Conservation (phyloP, 2,888 invertebrate genomes). For the Andricus curvator region DNA sequence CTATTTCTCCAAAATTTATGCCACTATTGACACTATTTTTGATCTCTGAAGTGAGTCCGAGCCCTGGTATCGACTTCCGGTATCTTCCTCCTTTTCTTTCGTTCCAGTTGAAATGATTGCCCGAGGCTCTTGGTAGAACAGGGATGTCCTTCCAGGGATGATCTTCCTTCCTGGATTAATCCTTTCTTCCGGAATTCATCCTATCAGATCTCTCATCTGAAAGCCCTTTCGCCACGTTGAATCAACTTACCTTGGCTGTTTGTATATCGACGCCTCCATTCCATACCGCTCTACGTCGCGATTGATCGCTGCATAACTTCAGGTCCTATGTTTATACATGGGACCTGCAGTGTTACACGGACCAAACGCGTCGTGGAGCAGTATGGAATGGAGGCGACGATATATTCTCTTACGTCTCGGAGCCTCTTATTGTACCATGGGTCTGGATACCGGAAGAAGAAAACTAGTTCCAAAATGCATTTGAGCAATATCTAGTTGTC, state of each 20-base stretch:
- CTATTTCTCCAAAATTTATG: too few species aligned
- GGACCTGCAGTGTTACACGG: too few species aligned
- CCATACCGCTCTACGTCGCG: too few species aligned
- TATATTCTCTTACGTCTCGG: too few species aligned
- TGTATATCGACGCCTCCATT: background rate
- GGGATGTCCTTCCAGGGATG: too few species aligned
- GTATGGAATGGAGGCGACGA: too few species aligned
- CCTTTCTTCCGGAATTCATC: slow-evolving; percentile 48
- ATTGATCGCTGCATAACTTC: too few species aligned
- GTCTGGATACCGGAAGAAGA: background rate
- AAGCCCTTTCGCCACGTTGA: slow-evolving; percentile 16
- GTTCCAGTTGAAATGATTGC: background rate
- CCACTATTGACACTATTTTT: too few species aligned
- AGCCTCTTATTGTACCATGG: background rate
- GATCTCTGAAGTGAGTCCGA: too few species aligned
- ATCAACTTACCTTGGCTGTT: slow-evolving; percentile 44
- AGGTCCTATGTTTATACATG: too few species aligned
- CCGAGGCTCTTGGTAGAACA: background rate
- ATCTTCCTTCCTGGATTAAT: background rate
- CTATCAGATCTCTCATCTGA: slow-evolving; percentile 43
- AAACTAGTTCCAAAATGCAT: background rate
- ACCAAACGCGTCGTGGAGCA: too few species aligned
- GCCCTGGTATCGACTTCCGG: background rate
- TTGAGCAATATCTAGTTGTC: too few species aligned
- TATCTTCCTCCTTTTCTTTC: background rate